Evolutionary conservation across 2,113 vertebrate genomes (phyloP).

Genomic region (Sakesphorus luctuosus): DNA sequence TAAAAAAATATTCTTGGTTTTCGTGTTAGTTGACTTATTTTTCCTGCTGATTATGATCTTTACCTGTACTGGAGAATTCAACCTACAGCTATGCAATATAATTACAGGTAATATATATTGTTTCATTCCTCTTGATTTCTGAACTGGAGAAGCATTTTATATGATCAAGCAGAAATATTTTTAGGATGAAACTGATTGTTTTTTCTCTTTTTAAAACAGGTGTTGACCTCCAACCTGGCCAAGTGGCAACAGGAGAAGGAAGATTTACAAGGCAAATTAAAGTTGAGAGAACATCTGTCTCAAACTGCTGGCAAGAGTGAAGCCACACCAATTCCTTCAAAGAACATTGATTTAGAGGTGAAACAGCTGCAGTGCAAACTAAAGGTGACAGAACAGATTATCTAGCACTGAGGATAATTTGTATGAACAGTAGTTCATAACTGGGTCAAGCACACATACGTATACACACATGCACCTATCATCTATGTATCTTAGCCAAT

Average conservation of each 20-base stretch:
- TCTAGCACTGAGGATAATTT: constrained; percentile 7
- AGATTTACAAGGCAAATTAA: constrained; percentile 83
- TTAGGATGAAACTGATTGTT: neutral
- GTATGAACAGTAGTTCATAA: neutral
- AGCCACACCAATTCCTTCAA: constrained; percentile 69
- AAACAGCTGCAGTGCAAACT: constrained; percentile 90
- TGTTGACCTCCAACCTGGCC: constrained; percentile 84
- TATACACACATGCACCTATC: neutral
- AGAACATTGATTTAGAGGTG: constrained; percentile 82
- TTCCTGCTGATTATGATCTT: neutral
- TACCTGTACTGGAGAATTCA: neutral
- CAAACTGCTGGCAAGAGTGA: constrained; percentile 68
- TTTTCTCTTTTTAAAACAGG: constrained; percentile 73
- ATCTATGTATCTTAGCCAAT: neutral
- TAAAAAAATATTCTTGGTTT: neutral
- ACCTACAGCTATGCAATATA: neutral
- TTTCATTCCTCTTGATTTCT: neutral
- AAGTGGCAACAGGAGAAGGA: constrained; percentile 86
- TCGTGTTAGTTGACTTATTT: neutral
- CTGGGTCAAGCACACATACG: neutral
- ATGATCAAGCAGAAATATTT: neutral
- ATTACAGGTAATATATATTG: neutral
- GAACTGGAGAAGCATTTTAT: neutral
- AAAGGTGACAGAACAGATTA: constrained; percentile 82
- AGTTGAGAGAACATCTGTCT: constrained; percentile 73